Base-by-base conservation (phyloP, 1,140 invertebrate genomes). In the Zaprionus taronus region DNA sequence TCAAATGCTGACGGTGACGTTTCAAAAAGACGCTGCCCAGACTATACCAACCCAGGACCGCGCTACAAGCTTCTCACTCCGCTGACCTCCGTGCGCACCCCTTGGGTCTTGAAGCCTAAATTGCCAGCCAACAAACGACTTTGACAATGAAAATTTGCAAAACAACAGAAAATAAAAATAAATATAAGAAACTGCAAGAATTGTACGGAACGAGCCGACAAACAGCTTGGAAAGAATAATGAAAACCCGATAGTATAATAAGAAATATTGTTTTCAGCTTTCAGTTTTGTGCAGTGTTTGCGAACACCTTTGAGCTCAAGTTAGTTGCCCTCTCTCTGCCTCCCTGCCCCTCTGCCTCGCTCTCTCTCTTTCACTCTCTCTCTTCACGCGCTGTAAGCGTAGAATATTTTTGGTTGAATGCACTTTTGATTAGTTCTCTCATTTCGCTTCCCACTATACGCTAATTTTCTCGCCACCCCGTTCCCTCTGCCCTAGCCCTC, bases 1-100 rank as follows among this genome's bases (percentile, higher is more conserved):
- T 81, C 80, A 84, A 89, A 89, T 81, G 85, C 79, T 89, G 85
- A 85, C 73, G 71, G 73, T 90, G 85, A 90, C 85, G 85, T 90
- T 90, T 90, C 69, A 79, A 81, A 87, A 87, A 78, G 72, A 84
- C 81, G 78, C 69, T 61, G 36, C 28, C 31, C 71, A 74, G 61
- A 81, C 64, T 72, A 66, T 44, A 36, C 53, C 62, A 31, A 38
- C 36, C 15, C 53, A 44, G 62, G 28, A 53, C 9, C 34, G 41
- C 41, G 7, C 41, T 17, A 17, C 41, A 47, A 41, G 38, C 15
- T 15, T 41, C 38, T 41, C 38, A n/a, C 38, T 41, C 38, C 15
- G 15, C 38, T 17, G 41, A 17, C 41, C 12, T 7, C 47, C 22
- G 44, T n/a, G 2, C 15, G 1, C 12, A 44, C 31, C 53, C 38